Conservation (phyloP, 2,888 invertebrate species). For the Chouioia cunea region DNA sequence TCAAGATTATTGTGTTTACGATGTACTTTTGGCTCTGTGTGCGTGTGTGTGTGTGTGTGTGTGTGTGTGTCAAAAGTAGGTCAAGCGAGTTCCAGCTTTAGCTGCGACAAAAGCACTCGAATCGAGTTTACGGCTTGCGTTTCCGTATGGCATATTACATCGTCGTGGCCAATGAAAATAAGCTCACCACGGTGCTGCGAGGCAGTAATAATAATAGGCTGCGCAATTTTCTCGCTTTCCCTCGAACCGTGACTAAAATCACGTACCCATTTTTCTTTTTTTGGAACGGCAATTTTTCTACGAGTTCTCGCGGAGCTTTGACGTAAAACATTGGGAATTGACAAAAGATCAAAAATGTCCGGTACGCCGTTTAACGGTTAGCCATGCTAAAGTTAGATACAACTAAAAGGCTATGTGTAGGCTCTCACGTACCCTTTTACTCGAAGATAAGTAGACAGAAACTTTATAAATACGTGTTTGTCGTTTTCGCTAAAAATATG, state of each 20-base stretch:
- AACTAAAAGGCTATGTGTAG: conserved; percentile 4
- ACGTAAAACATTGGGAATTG: too few species aligned
- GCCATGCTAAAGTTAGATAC: conserved; percentile 28
- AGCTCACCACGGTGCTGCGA: background rate
- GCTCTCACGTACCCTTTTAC: background rate
- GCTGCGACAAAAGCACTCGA: too few species aligned
- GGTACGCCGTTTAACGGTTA: conserved; percentile 9
- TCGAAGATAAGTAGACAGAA: conserved; percentile 13
- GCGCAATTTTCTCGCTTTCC: too few species aligned
- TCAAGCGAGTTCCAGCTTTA: too few species aligned
- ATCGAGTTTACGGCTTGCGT: too few species aligned
- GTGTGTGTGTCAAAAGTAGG: too few species aligned
- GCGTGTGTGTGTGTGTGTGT: too few species aligned
- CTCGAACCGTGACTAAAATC: background rate
- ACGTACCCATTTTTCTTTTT: conserved; percentile 6
- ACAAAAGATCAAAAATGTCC: background rate
- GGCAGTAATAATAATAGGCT: conserved; percentile 18
- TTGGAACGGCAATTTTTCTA: background rate
- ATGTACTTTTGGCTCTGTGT: too few species aligned
- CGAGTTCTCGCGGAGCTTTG: too few species aligned
- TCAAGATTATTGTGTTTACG: too few species aligned
- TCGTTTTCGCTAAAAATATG: conserved; percentile 17
- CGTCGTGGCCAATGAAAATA: conserved; percentile 23
- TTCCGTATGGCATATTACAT: background rate
- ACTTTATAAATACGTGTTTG: conserved; percentile 12